Evolutionary conservation across 2,113 vertebrate species (phyloP), one percentile per base, ranked within the genome.

Genomic region (Castor canadensis): DNA sequence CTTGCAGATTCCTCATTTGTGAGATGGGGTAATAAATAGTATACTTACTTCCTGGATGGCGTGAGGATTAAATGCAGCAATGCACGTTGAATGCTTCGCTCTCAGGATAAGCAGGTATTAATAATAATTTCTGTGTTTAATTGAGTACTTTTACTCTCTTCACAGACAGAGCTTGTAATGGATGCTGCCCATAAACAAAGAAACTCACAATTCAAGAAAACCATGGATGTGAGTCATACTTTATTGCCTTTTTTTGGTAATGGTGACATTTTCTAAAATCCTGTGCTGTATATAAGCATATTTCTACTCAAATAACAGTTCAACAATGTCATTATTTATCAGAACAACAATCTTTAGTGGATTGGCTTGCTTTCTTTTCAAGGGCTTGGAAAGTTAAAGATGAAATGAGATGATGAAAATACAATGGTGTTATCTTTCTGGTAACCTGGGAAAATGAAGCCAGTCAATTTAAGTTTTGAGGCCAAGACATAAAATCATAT

Each of bases 141-240:
- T 77, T 92, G 77, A n/a, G 5, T 0, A 0, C 1, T 9, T 92
- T 32, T 95, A 12, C 77, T 98, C 89, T 95, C 97, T 97, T 98
- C 96, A 96, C 98, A 99, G 99, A 96, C 99, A 40, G 99, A 99
- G 87, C 98, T 99, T 58, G 95, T 99, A 22, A 99, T 99, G 99
- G 99, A 99, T 43, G 97, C 89, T 0, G 96, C 99, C 80, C 99
- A 99, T 97, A 99, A 99, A 94, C 99, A 99, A 96, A 99, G 98
- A 97, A 98, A 96, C 20, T 60, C 98, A n/a, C 99, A 99, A 72
- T 99, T 99, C 97, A 99, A 99, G 98, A 99, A 99, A 98, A 99
- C 99, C n/a, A 98, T 99, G 98, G 99, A 99, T 85, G 99, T 99
- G 97, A 99, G 98, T 89, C n/a, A 84, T 35, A 49, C 0, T 0